These are phyloP conservation scores for Rhinogobio ventralis DNA, from an alignment of 2,797 vertebrate genomes.

Conservation along the genomic window DNA sequence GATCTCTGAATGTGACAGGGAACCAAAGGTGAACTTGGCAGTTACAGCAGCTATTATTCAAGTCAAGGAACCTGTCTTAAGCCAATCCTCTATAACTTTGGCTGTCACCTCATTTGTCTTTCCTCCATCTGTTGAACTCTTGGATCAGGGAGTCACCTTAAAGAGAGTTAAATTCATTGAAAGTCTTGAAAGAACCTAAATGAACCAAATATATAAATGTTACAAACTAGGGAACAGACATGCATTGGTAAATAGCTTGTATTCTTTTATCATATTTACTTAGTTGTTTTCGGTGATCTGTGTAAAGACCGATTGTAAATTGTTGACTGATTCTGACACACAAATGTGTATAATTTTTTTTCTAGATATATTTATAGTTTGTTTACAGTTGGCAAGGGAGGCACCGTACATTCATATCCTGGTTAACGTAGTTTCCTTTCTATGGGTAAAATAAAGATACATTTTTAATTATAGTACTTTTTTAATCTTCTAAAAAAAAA, in stretches of 20 bases:
- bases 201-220: constrained; percentile 6
- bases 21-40: background rate
- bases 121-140: constrained; percentile 20
- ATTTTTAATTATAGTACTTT: background rate
- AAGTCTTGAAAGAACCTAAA: constrained; percentile 1
- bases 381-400: constrained; percentile 11
- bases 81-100: constrained; percentile 3
- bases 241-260: background rate
- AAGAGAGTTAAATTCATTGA: background rate
- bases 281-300: background rate
- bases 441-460: background rate
- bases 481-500: background rate
- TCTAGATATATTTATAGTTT: background rate
- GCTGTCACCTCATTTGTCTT: constrained; percentile 1
- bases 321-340: background rate
- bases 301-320: background rate
- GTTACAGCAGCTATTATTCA: background rate
- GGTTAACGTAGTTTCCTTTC: background rate
- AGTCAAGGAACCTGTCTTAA: background rate
- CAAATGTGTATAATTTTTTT: background rate
- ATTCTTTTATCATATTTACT: background rate
- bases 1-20: constrained; percentile 2
- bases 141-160: constrained; percentile 5
- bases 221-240: background rate
- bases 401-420: background rate